Percentiles rank a stretch among this genome's conserved stretches.
Evolutionary conservation across 2,888 invertebrate genomes (phyloP).

Genomic region (Caenorhabditis sinica): DNA sequence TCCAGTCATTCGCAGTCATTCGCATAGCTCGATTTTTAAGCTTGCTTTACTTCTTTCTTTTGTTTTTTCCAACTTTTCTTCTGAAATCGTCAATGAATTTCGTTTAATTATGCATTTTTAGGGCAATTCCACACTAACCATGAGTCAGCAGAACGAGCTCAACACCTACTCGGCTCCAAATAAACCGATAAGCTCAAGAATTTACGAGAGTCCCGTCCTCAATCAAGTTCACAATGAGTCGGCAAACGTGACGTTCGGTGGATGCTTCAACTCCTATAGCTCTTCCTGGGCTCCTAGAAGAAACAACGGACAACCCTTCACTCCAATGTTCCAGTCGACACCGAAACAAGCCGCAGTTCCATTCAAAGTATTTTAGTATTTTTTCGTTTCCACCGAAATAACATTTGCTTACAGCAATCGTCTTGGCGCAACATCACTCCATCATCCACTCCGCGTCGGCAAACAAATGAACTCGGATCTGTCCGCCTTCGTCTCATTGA

Average conservation of each 20-base stretch:
- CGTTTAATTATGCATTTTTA: not conserved
- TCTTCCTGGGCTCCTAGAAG: slow-evolving; percentile 32
- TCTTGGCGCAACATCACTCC: slow-evolving; percentile 53
- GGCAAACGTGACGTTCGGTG: slow-evolving; percentile 46
- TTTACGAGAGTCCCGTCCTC: slow-evolving; percentile 20
- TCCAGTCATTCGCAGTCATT: not conserved
- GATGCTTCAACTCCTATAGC: slow-evolving; percentile 43
- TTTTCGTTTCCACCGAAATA: no score
- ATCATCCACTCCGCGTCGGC: slow-evolving; percentile 5
- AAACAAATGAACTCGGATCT: not conserved
- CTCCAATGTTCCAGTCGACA: slow-evolving; percentile 13
- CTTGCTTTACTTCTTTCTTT: not conserved
- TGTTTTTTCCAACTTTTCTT: not conserved
- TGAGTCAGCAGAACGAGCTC: slow-evolving; percentile 29
- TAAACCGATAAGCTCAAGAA: slow-evolving; percentile 5
- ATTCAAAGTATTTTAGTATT: no score
- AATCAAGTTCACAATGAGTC: slow-evolving; percentile 46
- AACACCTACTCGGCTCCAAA: slow-evolving; percentile 13
- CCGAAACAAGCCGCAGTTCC: slow-evolving; percentile 24
- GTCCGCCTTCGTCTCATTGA: slow-evolving; percentile 55
- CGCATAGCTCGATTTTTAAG: no score
- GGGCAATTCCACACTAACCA: slow-evolving; percentile 27
- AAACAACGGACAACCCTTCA: slow-evolving; percentile 11
- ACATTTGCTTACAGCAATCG: slow-evolving; percentile 12
- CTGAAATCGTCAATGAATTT: not conserved